phyloP scores from a whole-genome alignment of 2,113 vertebrate species.

The Nibea coibor region DNA sequence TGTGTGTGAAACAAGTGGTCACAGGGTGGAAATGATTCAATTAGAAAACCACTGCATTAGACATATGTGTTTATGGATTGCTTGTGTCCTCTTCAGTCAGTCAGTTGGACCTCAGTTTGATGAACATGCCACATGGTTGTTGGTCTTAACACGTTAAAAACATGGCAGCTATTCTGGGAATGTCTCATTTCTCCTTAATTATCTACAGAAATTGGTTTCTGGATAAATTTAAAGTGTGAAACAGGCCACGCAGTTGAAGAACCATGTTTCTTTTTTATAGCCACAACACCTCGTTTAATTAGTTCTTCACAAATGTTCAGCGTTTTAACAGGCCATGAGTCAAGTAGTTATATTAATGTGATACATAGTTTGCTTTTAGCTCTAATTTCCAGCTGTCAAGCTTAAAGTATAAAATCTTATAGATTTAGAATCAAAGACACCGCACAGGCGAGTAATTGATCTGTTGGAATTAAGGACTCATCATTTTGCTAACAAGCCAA shows the following conservation, averaged over 20 bases:
- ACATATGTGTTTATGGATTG: not conserved
- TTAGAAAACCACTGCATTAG: not conserved
- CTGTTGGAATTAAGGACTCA: not conserved
- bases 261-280: not conserved
- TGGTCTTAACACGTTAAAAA: not conserved
- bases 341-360: constrained; percentile 6
- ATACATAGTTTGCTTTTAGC: not conserved
- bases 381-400: not conserved
- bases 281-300: constrained; percentile 5
- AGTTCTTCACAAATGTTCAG: not conserved
- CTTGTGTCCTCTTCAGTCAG: not conserved
- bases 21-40: not conserved
- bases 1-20: not conserved
- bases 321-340: not conserved
- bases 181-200: not conserved
- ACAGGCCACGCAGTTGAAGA: not conserved
- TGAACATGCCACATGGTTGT: not conserved
- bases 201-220: not conserved
- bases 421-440: not conserved
- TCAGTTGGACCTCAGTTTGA: not conserved
- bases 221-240: not conserved
- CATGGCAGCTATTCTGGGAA: not conserved
- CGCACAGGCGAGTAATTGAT: not conserved
- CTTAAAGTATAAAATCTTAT: not conserved
- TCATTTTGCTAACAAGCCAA: not conserved